phyloP scores from a whole-genome alignment of 2,888 invertebrate genomes.

The Myopa tessellatipennis region DNA sequence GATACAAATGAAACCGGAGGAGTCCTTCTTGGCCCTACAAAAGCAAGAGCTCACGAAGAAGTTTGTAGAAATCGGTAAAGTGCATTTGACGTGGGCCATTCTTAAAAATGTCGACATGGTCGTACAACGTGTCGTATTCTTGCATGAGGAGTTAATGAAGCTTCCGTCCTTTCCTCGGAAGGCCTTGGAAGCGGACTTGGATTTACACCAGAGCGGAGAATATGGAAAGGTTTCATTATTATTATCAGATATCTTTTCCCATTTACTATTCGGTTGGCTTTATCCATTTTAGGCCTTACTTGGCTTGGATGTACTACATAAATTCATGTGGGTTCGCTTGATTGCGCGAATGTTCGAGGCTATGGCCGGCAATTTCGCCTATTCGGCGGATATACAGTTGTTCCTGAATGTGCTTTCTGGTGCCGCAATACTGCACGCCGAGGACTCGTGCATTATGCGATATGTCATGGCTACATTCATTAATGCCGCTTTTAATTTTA shows the following conservation, averaged over 20 bases:
- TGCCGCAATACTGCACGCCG: conserved; percentile 94
- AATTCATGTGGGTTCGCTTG: conserved; percentile 98
- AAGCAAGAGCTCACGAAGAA: conserved; percentile 91
- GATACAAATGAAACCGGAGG: conserved; percentile 91
- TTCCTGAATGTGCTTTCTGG: conserved; percentile 98
- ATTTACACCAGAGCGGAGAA: conserved; percentile 88
- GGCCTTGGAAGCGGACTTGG: conserved; percentile 95
- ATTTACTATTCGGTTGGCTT: background rate
- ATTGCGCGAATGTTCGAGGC: conserved; percentile 97
- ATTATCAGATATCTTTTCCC: background rate
- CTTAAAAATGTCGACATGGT: conserved; percentile 94
- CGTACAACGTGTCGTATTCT: conserved; percentile 96
- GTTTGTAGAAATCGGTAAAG: conserved; percentile 97
- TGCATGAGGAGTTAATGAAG: conserved; percentile 99
- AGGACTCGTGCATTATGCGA: conserved; percentile 94
- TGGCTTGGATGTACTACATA: conserved; percentile 95
- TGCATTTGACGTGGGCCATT: conserved; percentile 90
- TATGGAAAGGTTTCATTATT: conserved; percentile 78
- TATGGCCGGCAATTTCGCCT: conserved; percentile 97
- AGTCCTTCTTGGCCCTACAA: conserved; percentile 90
- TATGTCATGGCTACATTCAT: conserved; percentile 98
- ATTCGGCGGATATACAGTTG: conserved; percentile 95
- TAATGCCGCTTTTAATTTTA: conserved; percentile 97
- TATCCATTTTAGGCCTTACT: conserved; percentile 75
- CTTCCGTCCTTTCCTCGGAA: conserved; percentile 98